Evolutionary conservation across 2,888 invertebrate genomes (phyloP), one percentile per base, ranked within the genome.

Genomic region (Diachrysia chrysitis): DNA sequence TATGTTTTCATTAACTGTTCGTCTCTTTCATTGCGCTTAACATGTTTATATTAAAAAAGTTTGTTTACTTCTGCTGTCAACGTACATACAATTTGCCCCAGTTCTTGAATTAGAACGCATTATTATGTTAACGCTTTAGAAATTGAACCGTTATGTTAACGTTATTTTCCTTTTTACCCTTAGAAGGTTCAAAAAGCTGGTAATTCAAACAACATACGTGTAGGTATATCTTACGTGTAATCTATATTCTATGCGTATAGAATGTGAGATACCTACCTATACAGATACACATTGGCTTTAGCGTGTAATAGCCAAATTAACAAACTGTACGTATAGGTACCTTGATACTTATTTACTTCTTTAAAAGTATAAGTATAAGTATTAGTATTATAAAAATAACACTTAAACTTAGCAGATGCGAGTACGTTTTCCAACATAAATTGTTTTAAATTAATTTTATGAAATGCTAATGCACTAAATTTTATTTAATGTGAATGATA

Each of bases 1-100:
- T 58, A 58, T 63, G 54, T 54, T 58, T 75, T 60, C 32, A 46
- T 48, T 63, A 55, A 42, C 42, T 42, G 42, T 42, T n/a, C 42
- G 42, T 42, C 42, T 42, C 42, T 42, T 42, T 46, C 17, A 54
- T 16, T 46, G 48, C 29, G 19, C 56, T 57, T 42, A 76, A 60
- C 63, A 58, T 70, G 76, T 76, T 70, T 76, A 64, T 17, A 63
- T 76, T 76, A 51, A 51, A 76, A 76, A 70, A 76, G 58, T 71
- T 70, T 76, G 54, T 60, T 64, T 76, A 32, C 58, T 57, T 25
- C 42, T 37, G 46, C 32, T 19, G 59, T 59, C 53, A 61, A 48
- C 60, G 35, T n/a, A 42, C n/a, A 4, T 58, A 46, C 60, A 68
- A 37, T 69, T 71, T 69, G 69, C 61, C 69, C 71, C 58, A 56